phyloP scores from a whole-genome alignment of 2,113 vertebrate species.

The Haplotaxodon microlepis region DNA sequence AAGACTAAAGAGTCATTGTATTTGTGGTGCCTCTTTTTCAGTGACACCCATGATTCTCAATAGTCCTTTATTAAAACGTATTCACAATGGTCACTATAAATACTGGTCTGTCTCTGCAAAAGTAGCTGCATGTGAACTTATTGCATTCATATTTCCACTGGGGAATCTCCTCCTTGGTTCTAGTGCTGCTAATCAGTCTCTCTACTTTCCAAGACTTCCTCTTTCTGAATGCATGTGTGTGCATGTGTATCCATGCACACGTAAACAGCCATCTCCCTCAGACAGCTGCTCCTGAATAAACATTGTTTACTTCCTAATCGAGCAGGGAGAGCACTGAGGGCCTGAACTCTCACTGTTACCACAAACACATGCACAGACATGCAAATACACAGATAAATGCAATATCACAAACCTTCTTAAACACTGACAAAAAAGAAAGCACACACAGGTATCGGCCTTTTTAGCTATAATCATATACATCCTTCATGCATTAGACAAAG shows the following conservation, averaged over 20 bases:
- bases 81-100: neutral
- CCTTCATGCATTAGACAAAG: conserved; percentile 11
- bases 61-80: neutral
- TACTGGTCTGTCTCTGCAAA: neutral
- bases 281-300: conserved; percentile 76
- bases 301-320: conserved; percentile 73
- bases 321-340: conserved; percentile 51
- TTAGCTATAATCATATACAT: conserved; percentile 33
- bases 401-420: neutral
- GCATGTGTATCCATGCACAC: neutral
- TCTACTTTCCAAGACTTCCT: conserved; percentile 8
- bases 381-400: neutral
- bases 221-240: neutral
- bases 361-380: neutral
- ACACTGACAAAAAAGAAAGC: neutral
- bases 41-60: conserved; percentile 5
- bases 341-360: conserved; percentile 42
- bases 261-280: conserved; percentile 21
- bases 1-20: neutral
- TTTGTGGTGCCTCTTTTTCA: neutral
- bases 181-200: conserved; percentile 33
- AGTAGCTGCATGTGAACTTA: neutral
- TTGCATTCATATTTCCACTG: neutral
- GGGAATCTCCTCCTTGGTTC: neutral
- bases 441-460: neutral